Evolutionary conservation across 2,888 invertebrate genomes (phyloP), one percentile per base, ranked within the genome.

Genomic region (Drosophila kokeensis): DNA sequence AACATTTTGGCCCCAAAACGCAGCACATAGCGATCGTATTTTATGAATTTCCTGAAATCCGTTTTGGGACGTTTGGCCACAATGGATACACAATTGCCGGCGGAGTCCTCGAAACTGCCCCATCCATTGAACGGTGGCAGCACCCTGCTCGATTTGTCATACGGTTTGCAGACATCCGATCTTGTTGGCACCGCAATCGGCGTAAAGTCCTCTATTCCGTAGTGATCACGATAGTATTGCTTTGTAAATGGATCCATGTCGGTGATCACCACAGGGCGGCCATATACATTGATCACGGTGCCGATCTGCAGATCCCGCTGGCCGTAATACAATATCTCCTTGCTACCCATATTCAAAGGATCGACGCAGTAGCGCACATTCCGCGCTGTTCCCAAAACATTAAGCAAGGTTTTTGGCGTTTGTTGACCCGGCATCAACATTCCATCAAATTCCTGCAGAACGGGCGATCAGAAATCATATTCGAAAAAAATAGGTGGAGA

Each of bases 91-190:
- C 98, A 98, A 90, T 98, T 98, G 81, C 96, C 96, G 4, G 97
- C 96, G 0, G 98, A 98, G 91, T 98, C 98, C 73, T 97, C 97
- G 90, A 97, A 97, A 0, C 96, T 95, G 0, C 98, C 98, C 93
- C 96, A 98, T 4, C 98, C 98, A 91, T 98, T 98, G 95, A 97
- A 98, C 0, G 98, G 98, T 0, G 98, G 98, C 50, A 96, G 89
- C 78, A 87, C 79, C 4, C 91, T 82, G 15, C 91, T 82, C 2
- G 79, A 79, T 29, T 79, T 79, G 29, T 79, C 79, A 21, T 79
- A 79, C 29, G 79, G 75, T 48, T 76, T 68, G 36, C 83, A 87
- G 2, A 89, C 83, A 30, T 90, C 89, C 2, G 81, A 79, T 38
- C 89, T 79, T 4, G 67, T 79, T 0, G 93, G 93, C 40, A 86